These are phyloP conservation scores for Euclidia mi DNA, from an alignment of 2,888 invertebrate species.

Conservation along the genomic window DNA sequence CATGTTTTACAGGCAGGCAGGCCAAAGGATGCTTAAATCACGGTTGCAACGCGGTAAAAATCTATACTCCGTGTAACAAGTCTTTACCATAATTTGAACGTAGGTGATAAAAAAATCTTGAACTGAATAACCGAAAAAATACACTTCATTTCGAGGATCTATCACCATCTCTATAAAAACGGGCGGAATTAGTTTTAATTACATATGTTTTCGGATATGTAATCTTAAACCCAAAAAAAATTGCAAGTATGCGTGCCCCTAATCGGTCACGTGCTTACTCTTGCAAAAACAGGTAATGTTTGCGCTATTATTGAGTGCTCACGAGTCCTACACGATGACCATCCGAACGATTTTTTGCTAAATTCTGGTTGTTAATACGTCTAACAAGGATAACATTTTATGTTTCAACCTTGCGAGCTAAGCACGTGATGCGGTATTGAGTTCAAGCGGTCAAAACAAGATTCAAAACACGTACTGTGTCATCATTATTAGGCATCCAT, in stretches of 20 bases:
- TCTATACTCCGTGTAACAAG: too few relatives aligned
- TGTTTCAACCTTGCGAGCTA: slow-evolving; percentile 25
- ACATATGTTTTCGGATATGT: not conserved
- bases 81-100: too few relatives aligned
- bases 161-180: too few relatives aligned
- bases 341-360: slow-evolving; percentile 31
- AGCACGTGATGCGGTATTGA: slow-evolving; percentile 40
- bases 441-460: slow-evolving; percentile 42
- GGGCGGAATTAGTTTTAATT: not conserved
- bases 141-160: not conserved
- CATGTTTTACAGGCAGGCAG: too few relatives aligned
- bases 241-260: slow-evolving; percentile 6
- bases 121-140: too few relatives aligned
- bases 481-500: slow-evolving; percentile 5
- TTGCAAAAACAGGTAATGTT: slow-evolving; percentile 23
- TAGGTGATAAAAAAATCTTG: too few relatives aligned
- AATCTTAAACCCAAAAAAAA: not conserved
- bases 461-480: slow-evolving; percentile 15
- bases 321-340: slow-evolving; percentile 16
- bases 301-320: slow-evolving; percentile 19
- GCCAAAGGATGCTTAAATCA: too few relatives aligned
- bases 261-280: slow-evolving; percentile 13
- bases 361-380: slow-evolving; percentile 24
- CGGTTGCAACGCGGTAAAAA: too few relatives aligned
- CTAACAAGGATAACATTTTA: slow-evolving; percentile 37